A percentile compares a stretch with the other conserved stretches of the same genome.
Evolutionary conservation across 2,113 vertebrate genomes (phyloP).

Genomic region (Albula glossodonta): DNA sequence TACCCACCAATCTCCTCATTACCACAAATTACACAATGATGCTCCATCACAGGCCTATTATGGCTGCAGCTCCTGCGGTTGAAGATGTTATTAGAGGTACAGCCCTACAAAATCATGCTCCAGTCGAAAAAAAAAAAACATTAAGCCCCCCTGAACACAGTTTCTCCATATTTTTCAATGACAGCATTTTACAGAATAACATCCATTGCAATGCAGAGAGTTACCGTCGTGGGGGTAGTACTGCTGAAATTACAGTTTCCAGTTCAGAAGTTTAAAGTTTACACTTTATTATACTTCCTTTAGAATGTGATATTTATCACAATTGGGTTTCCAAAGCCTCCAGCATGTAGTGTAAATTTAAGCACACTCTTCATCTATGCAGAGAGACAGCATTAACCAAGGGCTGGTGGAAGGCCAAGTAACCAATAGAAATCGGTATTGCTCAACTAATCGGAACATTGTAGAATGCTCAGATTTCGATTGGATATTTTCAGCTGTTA

Average conservation of each 20-base stretch:
- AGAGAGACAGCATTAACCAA: neutral
- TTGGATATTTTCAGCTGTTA: neutral
- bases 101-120: neutral
- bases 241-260: neutral
- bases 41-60: neutral
- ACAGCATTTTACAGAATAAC: neutral
- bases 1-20: conserved; percentile 23
- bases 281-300: neutral
- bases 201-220: neutral
- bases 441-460: neutral
- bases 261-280: neutral
- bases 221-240: neutral
- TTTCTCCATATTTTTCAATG: neutral
- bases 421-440: neutral
- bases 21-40: conserved; percentile 23
- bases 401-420: neutral
- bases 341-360: neutral
- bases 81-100: neutral
- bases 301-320: neutral
- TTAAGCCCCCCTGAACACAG: neutral
- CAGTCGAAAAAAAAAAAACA: neutral
- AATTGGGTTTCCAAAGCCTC: neutral
- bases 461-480: neutral
- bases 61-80: neutral
- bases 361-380: neutral